These are phyloP conservation scores for Chaunax sp. DNA, from an alignment of 2,797 vertebrate species.

Conservation along the genomic window DNA sequence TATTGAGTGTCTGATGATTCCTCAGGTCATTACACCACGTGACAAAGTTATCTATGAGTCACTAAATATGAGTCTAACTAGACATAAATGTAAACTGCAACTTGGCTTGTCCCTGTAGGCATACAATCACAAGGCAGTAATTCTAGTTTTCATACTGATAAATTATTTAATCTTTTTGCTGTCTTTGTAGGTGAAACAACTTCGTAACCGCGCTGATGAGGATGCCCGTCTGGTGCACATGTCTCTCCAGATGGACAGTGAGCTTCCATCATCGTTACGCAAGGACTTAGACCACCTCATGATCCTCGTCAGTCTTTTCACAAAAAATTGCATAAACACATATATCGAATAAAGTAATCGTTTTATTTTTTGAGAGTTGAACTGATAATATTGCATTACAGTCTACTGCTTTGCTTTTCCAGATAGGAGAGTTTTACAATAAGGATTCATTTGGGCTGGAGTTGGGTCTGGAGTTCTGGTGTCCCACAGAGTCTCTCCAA, in stretches of 20 bases:
- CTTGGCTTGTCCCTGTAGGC: no score
- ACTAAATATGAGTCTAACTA: no score
- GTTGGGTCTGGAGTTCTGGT: conserved; percentile 97
- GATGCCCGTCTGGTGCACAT: conserved; percentile 97
- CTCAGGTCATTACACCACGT: no score
- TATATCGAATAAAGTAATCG: neutral
- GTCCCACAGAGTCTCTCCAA: conserved; percentile 94
- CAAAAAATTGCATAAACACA: neutral
- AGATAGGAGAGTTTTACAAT: conserved; percentile 95
- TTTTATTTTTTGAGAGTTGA: neutral
- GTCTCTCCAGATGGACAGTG: conserved; percentile 96
- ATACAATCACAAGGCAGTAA: no score
- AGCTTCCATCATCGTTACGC: conserved; percentile 90
- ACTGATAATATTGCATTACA: neutral
- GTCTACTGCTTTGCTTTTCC: conserved; percentile 27
- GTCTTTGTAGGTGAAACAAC: conserved; percentile 91
- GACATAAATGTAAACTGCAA: no score
- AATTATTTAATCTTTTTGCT: neutral
- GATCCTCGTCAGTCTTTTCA: conserved; percentile 85
- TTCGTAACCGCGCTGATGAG: conserved; percentile 96
- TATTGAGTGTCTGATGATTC: no score
- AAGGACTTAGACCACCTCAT: conserved; percentile 96
- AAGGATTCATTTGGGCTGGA: conserved; percentile 93
- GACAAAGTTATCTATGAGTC: no score
- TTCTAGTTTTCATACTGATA: no score